A percentile compares a stretch with the other conserved stretches of the same genome.
These are phyloP conservation scores for Penelope pileata DNA, from an alignment of 2,113 vertebrate genomes.

Conservation along the genomic window DNA sequence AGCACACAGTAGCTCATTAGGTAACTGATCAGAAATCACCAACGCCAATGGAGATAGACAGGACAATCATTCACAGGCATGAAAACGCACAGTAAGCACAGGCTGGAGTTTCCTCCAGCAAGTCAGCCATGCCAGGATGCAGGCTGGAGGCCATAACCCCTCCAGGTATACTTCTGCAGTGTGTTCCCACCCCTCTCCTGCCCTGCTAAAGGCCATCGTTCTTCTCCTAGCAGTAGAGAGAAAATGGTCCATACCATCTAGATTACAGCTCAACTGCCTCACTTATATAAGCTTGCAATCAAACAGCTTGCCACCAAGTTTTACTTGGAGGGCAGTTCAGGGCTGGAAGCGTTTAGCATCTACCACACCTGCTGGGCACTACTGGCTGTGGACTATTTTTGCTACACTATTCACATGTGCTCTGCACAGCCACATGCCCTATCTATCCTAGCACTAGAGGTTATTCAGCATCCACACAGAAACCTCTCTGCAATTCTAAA, in stretches of 20 bases:
- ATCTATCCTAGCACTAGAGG: not conserved
- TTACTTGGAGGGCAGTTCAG: not conserved
- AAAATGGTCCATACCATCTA: accelerated
- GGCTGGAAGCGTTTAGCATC: not conserved
- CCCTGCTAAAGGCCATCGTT: not conserved
- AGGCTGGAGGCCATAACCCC: not conserved
- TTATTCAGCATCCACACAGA: not conserved
- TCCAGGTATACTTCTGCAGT: accelerated
- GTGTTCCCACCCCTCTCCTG: not conserved
- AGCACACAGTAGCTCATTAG: not conserved
- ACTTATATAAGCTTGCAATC: not conserved
- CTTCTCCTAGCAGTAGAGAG: not conserved
- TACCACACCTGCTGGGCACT: not conserved
- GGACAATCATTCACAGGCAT: not conserved
- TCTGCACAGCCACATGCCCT: accelerated
- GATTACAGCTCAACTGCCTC: not conserved
- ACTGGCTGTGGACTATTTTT: not conserved
- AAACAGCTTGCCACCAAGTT: not conserved
- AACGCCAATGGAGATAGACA: not conserved
- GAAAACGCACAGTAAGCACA: not conserved
- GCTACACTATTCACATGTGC: not conserved
- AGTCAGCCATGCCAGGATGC: accelerated
- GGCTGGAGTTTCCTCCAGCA: not conserved
- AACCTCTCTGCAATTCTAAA: not conserved
- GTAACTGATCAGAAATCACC: not conserved